Evolutionary conservation across 2,888 invertebrate genomes (phyloP).

Genomic region (Latrodectus elegans): DNA sequence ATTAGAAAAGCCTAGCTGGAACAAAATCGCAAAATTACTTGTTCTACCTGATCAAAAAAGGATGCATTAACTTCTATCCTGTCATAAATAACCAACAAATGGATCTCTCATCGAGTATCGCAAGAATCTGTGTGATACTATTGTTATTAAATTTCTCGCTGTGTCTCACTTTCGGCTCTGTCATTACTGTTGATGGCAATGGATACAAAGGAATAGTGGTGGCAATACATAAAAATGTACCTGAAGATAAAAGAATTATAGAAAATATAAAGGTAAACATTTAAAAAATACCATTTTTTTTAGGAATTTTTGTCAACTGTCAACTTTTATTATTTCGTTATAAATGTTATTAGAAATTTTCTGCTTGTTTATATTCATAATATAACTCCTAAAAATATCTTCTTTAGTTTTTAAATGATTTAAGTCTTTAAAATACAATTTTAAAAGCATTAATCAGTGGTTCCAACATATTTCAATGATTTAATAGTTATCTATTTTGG

Average conservation of each 20-base stretch:
- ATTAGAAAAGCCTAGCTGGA: background rate
- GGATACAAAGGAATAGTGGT: constrained; percentile 70
- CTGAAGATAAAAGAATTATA: constrained; percentile 61
- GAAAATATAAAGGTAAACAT: constrained; percentile 66
- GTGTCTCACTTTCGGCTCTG: constrained; percentile 12
- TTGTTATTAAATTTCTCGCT: constrained; percentile 5
- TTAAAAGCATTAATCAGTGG: too few relatives aligned
- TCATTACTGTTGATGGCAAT: constrained; percentile 66
- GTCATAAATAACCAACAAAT: constrained; percentile 8
- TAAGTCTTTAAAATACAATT: too few relatives aligned
- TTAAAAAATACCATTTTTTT: background rate
- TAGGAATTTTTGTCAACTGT: background rate
- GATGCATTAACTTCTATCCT: constrained; percentile 30
- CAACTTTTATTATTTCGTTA: background rate
- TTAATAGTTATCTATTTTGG: too few relatives aligned
- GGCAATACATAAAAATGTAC: constrained; percentile 66
- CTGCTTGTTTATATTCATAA: too few relatives aligned
- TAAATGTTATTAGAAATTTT: background rate
- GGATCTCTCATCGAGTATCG: constrained; percentile 17
- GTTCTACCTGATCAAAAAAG: background rate
- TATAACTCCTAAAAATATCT: too few relatives aligned
- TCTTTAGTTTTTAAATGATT: too few relatives aligned
- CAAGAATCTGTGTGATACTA: background rate
- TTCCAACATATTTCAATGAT: too few relatives aligned
- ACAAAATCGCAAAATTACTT: background rate